Percentiles rank a stretch among this genome's conserved stretches.
Conservation (phyloP, 2,113 vertebrate species). For the Percina caprodes region DNA sequence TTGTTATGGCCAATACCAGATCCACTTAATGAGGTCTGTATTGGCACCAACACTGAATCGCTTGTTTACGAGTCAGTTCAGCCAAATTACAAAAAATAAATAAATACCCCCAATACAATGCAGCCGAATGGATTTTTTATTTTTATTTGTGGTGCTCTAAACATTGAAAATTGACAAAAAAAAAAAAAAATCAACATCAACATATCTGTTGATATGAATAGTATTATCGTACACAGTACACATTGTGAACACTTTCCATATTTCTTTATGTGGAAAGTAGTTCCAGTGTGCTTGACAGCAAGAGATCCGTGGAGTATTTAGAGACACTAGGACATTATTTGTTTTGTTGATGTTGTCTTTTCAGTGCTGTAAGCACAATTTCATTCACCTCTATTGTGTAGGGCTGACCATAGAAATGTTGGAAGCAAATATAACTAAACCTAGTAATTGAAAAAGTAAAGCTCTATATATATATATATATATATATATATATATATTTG, state of each 20-base stretch:
- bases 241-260: background rate
- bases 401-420: background rate
- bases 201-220: background rate
- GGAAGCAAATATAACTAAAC: background rate
- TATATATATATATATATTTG: no score
- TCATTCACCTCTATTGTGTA: background rate
- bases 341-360: background rate
- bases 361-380: background rate
- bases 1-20: slow-evolving; percentile 10
- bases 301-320: background rate
- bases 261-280: background rate
- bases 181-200: no score
- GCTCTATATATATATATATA: background rate
- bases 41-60: background rate
- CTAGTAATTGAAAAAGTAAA: background rate
- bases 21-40: background rate
- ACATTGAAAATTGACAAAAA: background rate
- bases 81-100: background rate
- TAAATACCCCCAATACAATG: background rate
- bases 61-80: background rate
- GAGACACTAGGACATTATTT: background rate
- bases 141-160: background rate
- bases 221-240: background rate
- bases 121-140: background rate
- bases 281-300: background rate